Evolutionary conservation across 2,888 invertebrate species (phyloP).

Genomic region (Platypus cylindrus): DNA sequence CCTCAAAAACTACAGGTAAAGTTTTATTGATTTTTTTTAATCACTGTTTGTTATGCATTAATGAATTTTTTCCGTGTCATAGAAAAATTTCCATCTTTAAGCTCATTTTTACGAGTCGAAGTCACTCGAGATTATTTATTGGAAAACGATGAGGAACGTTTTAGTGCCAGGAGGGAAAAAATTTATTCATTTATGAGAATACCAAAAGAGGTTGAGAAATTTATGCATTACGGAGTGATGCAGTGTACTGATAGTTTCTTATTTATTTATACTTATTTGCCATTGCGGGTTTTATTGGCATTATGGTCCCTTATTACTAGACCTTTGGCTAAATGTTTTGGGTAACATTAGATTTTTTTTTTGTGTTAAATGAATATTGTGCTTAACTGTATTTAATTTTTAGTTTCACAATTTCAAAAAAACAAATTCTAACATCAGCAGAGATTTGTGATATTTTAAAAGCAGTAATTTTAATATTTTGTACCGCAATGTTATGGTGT

Average conservation of each 20-base stretch:
- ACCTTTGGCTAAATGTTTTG: constrained; percentile 60
- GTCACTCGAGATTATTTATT: constrained; percentile 84
- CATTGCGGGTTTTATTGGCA: constrained; percentile 80
- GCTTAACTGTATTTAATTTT: constrained; percentile 15
- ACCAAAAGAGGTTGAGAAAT: constrained; percentile 82
- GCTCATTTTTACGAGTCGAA: constrained; percentile 72
- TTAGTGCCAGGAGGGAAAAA: constrained; percentile 85
- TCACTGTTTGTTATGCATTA: constrained; percentile 1
- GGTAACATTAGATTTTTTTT: constrained; percentile 39
- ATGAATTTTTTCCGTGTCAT: constrained; percentile 12
- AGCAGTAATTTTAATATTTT: constrained; percentile 72
- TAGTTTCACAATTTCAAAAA: constrained; percentile 31
- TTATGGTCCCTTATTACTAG: constrained; percentile 67
- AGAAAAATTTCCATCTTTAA: constrained; percentile 35
- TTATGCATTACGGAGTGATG: constrained; percentile 87
- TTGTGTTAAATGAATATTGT: neutral
- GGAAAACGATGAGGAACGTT: constrained; percentile 91
- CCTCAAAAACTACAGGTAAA: constrained; percentile 7
- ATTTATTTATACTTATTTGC: constrained; percentile 95
- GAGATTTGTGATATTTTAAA: constrained; percentile 95
- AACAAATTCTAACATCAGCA: constrained; percentile 63
- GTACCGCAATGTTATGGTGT: constrained; percentile 74
- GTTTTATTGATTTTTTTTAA: neutral
- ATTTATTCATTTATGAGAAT: constrained; percentile 96
- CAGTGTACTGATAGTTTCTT: constrained; percentile 96